Conservation (phyloP, 1,140 invertebrate species). For the Heterodera schachtii region DNA sequence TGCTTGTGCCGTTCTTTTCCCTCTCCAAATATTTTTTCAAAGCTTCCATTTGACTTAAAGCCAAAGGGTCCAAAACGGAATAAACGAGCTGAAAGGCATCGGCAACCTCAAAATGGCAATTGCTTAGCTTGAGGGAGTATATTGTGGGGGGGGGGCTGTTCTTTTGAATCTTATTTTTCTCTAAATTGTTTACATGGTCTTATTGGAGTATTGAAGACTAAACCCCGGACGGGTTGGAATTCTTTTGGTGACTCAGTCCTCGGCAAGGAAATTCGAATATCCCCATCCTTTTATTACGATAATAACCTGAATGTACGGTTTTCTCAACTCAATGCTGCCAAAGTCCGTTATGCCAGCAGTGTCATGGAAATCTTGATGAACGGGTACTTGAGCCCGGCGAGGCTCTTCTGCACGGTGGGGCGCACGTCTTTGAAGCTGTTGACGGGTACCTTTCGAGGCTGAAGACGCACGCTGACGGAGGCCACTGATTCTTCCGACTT, state of each 20-base stretch:
- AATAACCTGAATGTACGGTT: conserved; percentile 53
- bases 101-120: conserved; percentile 49
- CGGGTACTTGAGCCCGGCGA: not conserved
- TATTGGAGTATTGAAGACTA: too few species aligned
- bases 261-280: too few species aligned
- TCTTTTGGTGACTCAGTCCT: too few species aligned
- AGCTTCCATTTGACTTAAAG: conserved; percentile 60
- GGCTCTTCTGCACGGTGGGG: not conserved
- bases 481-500: not conserved
- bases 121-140: not conserved
- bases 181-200: too few species aligned
- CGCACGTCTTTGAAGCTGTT: conserved; percentile 16
- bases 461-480: conserved; percentile 8
- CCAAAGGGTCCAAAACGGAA: conserved; percentile 56
- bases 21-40: conserved; percentile 62
- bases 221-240: too few species aligned
- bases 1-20: conserved; percentile 55
- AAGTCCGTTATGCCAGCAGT: conserved; percentile 54
- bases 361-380: conserved; percentile 53
- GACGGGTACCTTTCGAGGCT: not conserved
- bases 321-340: conserved; percentile 50
- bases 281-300: too few species aligned
- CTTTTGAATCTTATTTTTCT: too few species aligned
- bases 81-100: conserved; percentile 64
- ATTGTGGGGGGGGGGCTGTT: too few species aligned